phyloP scores from a whole-genome alignment of 64 coral and sea anemone species.

The Exaiptasia diaphana region DNA sequence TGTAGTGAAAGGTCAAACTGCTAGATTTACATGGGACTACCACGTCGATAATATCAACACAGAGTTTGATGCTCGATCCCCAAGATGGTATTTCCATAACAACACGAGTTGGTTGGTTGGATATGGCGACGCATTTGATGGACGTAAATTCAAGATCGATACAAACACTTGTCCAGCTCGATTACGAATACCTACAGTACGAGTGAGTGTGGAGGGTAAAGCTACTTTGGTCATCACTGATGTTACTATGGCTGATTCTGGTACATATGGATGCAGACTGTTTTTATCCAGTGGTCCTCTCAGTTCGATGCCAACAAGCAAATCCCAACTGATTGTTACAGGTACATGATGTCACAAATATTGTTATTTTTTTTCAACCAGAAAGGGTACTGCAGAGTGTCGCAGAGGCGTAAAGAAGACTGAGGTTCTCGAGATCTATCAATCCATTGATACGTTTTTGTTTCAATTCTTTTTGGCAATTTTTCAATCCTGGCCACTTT shows the following conservation, averaged over 20 bases:
- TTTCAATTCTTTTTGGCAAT: no score
- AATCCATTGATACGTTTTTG: no score
- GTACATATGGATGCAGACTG: background rate
- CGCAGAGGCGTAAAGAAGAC: no score
- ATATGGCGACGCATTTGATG: background rate
- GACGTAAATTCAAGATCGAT: background rate
- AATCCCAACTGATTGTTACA: background rate
- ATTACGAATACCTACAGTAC: background rate
- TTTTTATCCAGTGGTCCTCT: background rate
- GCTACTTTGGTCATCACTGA: conserved; percentile 1
- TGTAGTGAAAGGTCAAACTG: background rate
- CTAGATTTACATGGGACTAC: background rate
- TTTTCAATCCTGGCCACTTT: no score
- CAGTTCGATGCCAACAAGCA: no score
- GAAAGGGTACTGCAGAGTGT: no score
- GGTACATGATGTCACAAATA: no score
- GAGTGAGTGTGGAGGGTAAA: background rate
- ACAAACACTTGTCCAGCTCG: background rate
- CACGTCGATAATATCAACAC: background rate
- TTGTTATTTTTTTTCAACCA: no score
- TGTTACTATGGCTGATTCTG: background rate
- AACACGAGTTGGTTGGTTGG: background rate
- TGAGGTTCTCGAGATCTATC: no score
- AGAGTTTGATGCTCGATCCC: background rate
- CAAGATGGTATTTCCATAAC: background rate